phyloP scores from a whole-genome alignment of 2,113 vertebrate species.

The Poicephalus gulielmi region DNA sequence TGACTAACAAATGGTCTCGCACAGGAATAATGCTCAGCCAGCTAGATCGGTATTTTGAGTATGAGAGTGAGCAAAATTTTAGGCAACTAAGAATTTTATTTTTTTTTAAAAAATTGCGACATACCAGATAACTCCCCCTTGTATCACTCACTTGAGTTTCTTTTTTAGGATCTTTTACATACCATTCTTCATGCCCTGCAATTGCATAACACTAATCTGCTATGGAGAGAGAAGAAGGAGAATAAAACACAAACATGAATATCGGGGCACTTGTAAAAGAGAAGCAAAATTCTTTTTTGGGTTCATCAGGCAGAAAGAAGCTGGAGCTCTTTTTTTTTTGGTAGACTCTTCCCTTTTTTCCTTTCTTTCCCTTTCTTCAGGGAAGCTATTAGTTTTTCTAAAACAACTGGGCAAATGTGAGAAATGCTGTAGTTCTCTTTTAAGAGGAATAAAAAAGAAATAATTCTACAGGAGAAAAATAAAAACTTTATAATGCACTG shows the following conservation, averaged over 20 bases:
- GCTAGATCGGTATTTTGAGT: background rate
- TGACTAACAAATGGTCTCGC: background rate
- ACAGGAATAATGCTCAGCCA: background rate
- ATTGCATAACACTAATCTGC: background rate
- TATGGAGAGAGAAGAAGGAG: background rate
- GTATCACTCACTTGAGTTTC: background rate
- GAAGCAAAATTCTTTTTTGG: background rate
- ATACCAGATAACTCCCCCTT: background rate
- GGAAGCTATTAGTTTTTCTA: background rate
- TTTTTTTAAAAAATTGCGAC: background rate
- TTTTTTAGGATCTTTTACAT: background rate
- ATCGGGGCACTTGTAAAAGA: background rate
- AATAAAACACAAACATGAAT: background rate
- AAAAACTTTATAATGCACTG: background rate
- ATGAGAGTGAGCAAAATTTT: background rate
- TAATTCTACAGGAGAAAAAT: background rate
- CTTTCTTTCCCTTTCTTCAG: background rate
- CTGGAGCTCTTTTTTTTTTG: background rate
- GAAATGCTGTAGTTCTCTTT: background rate
- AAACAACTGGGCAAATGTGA: background rate
- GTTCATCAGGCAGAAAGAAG: background rate
- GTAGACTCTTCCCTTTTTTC: rapidly evolving
- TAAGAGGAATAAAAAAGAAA: background rate
- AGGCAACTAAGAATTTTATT: background rate
- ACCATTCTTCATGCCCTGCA: background rate